Evolutionary conservation across 2,797 vertebrate genomes (phyloP).

Genomic region (Sylvilagus floridanus): DNA sequence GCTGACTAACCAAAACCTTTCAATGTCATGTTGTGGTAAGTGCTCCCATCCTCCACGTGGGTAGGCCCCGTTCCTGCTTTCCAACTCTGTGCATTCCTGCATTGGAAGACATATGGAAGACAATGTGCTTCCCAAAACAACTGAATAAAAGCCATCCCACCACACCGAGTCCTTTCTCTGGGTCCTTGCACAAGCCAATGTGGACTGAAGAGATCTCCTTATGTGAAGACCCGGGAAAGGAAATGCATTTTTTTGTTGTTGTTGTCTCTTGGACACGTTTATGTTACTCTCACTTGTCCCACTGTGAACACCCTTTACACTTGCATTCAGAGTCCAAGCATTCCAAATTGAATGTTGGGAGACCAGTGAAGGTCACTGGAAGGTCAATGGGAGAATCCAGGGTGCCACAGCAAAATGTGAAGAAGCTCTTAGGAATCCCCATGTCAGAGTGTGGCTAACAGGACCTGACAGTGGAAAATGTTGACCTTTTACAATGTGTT

Average conservation of each 20-base stretch:
- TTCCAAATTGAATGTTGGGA: conserved; percentile 78
- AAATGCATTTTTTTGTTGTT: conserved; percentile 42
- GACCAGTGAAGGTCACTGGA: conserved; percentile 15
- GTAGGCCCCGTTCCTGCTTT: conserved; percentile 73
- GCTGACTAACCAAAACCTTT: conserved; percentile 85
- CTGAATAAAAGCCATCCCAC: conserved; percentile 78
- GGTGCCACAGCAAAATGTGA: conserved; percentile 62
- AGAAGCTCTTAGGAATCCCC: conserved; percentile 11
- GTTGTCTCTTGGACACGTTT: conserved; percentile 66
- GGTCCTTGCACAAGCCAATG: conserved; percentile 78
- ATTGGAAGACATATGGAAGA: conserved; percentile 80
- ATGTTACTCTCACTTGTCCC: conserved; percentile 72
- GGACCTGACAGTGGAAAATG: background rate
- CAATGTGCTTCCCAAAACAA: conserved; percentile 74
- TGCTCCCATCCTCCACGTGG: conserved; percentile 81
- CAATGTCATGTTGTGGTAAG: conserved; percentile 60
- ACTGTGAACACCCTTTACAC: conserved; percentile 73
- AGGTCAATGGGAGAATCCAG: conserved; percentile 59
- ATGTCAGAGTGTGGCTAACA: background rate
- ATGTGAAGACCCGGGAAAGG: conserved; percentile 65
- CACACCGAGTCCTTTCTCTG: conserved; percentile 68
- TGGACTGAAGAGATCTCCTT: conserved; percentile 64
- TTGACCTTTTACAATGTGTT: conserved; percentile 61
- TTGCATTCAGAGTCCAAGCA: conserved; percentile 61
- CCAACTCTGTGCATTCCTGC: conserved; percentile 65